A percentile compares a stretch with the other conserved stretches of the same genome.
These are phyloP conservation scores for Orthosia gracilis DNA, from an alignment of 2,888 invertebrate species.

Conservation along the genomic window DNA sequence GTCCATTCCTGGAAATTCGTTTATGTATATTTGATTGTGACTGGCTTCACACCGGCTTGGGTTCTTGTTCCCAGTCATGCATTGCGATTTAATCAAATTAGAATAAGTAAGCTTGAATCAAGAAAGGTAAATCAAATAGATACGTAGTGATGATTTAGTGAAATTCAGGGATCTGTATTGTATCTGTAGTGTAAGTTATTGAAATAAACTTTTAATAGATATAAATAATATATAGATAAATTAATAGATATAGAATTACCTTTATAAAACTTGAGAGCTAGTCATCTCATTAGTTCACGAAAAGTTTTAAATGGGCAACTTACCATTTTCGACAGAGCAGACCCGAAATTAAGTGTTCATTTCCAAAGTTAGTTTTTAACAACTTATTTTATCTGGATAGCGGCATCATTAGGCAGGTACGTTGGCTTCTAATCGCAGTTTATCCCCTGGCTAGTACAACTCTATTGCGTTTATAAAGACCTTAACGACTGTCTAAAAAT, in stretches of 20 bases:
- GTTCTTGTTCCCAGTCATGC: slow-evolving; percentile 23
- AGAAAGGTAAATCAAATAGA: background rate
- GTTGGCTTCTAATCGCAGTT: slow-evolving; percentile 41
- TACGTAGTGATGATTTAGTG: background rate
- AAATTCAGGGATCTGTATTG: background rate
- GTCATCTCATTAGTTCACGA: background rate
- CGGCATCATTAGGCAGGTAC: slow-evolving; percentile 44
- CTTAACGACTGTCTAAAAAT: slow-evolving; percentile 34
- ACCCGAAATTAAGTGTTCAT: slow-evolving; percentile 49
- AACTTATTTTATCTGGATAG: slow-evolving; percentile 39
- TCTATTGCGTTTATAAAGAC: slow-evolving; percentile 37
- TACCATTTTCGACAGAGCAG: slow-evolving; percentile 15
- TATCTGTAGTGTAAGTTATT: too few relatives aligned
- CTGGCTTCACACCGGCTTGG: slow-evolving; percentile 34
- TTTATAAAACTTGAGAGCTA: slow-evolving; percentile 1
- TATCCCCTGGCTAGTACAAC: slow-evolving; percentile 19
- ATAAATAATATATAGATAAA: too few relatives aligned
- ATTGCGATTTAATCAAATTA: slow-evolving; percentile 18
- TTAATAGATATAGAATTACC: background rate
- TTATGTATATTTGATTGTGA: slow-evolving; percentile 40
- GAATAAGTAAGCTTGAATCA: background rate
- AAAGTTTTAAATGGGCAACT: slow-evolving; percentile 18
- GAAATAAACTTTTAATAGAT: too few relatives aligned
- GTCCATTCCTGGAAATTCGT: slow-evolving; percentile 21
- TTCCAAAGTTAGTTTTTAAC: slow-evolving; percentile 47